Percentiles rank a stretch among this genome's conserved stretches.
phyloP scores from a whole-genome alignment of 2,113 vertebrate genomes.

The Platichthys stellatus region DNA sequence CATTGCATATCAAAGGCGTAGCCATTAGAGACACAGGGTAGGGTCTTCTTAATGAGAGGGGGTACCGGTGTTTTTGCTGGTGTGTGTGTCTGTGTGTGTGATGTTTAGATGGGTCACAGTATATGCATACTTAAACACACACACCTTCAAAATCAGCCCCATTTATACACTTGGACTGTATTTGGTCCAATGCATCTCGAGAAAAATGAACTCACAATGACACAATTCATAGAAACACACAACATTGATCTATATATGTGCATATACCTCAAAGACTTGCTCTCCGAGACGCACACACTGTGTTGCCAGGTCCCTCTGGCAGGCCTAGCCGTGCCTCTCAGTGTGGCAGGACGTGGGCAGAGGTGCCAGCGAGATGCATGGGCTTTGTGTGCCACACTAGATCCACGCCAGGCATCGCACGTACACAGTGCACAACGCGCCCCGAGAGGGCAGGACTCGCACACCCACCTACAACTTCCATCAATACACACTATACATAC shows the following conservation, averaged over 20 bases:
- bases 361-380: constrained; percentile 72
- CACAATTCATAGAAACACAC: background rate
- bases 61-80: constrained; percentile 53
- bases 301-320: constrained; percentile 72
- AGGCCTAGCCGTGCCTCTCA: constrained; percentile 66
- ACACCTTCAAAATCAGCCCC: constrained; percentile 41
- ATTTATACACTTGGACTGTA: constrained; percentile 8
- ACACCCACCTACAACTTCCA: constrained; percentile 58
- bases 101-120: background rate
- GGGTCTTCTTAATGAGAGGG: constrained; percentile 77
- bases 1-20: constrained; percentile 84
- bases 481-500: constrained; percentile 12
- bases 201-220: background rate
- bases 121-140: background rate
- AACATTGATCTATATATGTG: background rate
- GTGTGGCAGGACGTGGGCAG: constrained; percentile 74
- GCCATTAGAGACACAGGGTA: constrained; percentile 71
- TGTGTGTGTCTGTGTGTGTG: constrained; percentile 31
- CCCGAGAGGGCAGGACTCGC: constrained; percentile 41
- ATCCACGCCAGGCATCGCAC: constrained; percentile 55
- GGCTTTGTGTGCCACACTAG: constrained; percentile 72
- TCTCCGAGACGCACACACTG: constrained; percentile 12
- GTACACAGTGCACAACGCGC: constrained; percentile 27
- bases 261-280: constrained; percentile 30
- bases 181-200: constrained; percentile 2